phyloP scores from a whole-genome alignment of 1,140 invertebrate species.

The Steinernema khuongi region DNA sequence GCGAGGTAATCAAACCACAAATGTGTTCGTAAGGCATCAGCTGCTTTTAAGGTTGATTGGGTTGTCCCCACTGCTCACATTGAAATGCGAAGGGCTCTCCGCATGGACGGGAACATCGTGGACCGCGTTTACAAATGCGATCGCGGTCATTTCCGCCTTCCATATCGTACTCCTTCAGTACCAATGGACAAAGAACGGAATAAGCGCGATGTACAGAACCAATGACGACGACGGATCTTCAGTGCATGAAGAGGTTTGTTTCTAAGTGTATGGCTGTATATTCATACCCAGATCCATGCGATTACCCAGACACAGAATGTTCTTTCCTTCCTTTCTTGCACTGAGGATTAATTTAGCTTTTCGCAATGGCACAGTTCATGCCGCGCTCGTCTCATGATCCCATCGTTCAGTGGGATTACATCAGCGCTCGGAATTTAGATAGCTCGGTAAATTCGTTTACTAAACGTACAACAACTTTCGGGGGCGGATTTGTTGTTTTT shows the following conservation, averaged over 20 bases:
- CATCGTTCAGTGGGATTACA: constrained; percentile 16
- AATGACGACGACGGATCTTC: constrained; percentile 48
- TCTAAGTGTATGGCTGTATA: background rate
- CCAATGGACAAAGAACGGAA: constrained; percentile 48
- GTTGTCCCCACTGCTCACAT: constrained; percentile 33
- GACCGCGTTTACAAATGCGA: constrained; percentile 48
- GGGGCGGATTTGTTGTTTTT: constrained; percentile 18
- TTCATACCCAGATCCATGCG: background rate
- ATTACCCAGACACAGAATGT: no score
- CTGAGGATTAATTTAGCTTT: constrained; percentile 19
- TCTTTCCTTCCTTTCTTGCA: background rate
- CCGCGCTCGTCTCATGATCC: background rate
- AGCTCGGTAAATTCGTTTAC: background rate
- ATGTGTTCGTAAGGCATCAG: background rate
- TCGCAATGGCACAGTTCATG: constrained; percentile 1
- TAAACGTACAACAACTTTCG: constrained; percentile 10
- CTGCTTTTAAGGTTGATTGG: constrained; percentile 50
- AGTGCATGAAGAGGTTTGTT: constrained; percentile 54
- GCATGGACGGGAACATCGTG: constrained; percentile 29
- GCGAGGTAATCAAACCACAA: constrained; percentile 34
- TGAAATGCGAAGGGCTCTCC: constrained; percentile 37
- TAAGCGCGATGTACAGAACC: constrained; percentile 23
- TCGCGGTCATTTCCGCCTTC: constrained; percentile 29
- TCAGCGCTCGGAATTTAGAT: constrained; percentile 6
- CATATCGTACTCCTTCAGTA: constrained; percentile 44